These are phyloP conservation scores for Syncerus caffer DNA, from an alignment of 2,797 vertebrate genomes.

Conservation along the genomic window DNA sequence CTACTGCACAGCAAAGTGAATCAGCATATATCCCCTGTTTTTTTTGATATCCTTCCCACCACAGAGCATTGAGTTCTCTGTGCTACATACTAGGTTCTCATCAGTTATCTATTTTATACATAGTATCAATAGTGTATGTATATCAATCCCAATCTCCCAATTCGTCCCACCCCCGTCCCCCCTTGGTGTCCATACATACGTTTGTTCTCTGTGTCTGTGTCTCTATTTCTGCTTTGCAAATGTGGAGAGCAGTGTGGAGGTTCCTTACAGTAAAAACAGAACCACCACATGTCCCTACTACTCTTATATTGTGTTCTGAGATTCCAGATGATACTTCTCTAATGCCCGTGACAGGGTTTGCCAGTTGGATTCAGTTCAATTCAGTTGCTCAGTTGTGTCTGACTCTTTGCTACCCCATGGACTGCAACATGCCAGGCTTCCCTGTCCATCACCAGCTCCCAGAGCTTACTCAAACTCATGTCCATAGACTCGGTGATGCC, in stretches of 20 bases:
- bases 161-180: not conserved
- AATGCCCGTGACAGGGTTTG: not conserved
- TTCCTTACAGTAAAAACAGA: not conserved
- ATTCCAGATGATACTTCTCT: not conserved
- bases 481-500: accelerated
- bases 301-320: not conserved
- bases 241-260: not conserved
- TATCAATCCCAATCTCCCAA: not conserved
- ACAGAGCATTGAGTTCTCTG: not conserved
- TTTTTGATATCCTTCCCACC: not conserved
- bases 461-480: not conserved
- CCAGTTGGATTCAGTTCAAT: not conserved
- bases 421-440: not conserved
- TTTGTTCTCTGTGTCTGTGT: not conserved
- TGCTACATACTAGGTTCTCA: not conserved
- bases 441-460: not conserved
- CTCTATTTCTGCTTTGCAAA: not conserved
- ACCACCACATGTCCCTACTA: not conserved
- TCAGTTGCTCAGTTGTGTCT: not conserved
- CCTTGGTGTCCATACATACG: not conserved
- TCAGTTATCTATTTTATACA: not conserved
- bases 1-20: not conserved
- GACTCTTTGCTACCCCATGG: not conserved
- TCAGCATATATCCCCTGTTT: not conserved
- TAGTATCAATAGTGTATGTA: not conserved